Percentiles rank a stretch among this genome's conserved stretches.
phyloP scores from a whole-genome alignment of 1,140 invertebrate genomes.

The Drosophila sproati region DNA sequence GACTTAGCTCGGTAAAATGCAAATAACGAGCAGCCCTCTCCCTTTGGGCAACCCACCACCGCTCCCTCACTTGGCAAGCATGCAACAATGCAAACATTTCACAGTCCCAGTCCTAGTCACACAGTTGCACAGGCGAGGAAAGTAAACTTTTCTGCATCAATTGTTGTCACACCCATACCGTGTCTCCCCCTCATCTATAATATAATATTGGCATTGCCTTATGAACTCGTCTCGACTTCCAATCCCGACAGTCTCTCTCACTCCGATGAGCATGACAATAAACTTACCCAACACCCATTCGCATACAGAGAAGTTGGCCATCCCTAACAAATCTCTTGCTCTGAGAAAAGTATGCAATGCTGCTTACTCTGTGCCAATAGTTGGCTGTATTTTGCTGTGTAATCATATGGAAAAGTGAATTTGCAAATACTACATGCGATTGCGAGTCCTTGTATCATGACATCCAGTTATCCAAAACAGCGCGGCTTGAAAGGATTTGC shows the following conservation, averaged over 20 bases:
- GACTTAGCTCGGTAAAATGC: constrained; percentile 72
- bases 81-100: constrained; percentile 70
- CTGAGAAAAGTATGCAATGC: constrained; percentile 34
- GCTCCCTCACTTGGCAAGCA: background rate
- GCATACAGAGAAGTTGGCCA: background rate
- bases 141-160: constrained; percentile 80
- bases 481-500: constrained; percentile 37
- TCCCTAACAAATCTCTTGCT: background rate
- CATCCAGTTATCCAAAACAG: constrained; percentile 52
- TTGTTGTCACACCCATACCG: constrained; percentile 41
- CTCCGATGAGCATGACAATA: constrained; percentile 48
- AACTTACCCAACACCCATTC: constrained; percentile 35
- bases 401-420: constrained; percentile 84
- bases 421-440: constrained; percentile 77
- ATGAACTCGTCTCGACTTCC: constrained; percentile 52
- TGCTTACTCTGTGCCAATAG: constrained; percentile 60
- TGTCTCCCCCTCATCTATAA: background rate
- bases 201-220: constrained; percentile 53
- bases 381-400: constrained; percentile 79
- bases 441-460: constrained; percentile 45
- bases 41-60: background rate
- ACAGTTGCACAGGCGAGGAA: constrained; percentile 36
- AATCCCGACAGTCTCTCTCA: constrained; percentile 32
- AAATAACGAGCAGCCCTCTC: constrained; percentile 64
- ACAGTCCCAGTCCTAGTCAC: constrained; percentile 41